Base-by-base conservation (phyloP, 2,888 invertebrate species). In the Galeopsomyia nigrocyanea region DNA sequence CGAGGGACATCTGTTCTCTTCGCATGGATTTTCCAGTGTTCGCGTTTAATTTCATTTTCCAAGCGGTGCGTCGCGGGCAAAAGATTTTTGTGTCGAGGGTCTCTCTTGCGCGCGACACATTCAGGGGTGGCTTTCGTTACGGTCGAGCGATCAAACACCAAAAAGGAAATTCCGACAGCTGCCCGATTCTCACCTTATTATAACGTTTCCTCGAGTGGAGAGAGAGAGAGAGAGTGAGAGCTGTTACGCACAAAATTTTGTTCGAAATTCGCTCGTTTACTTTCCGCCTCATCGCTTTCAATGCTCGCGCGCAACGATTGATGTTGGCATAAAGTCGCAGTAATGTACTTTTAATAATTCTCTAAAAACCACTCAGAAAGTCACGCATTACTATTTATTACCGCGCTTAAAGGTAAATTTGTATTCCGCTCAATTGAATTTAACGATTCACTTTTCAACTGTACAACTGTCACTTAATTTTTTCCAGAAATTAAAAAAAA, bases 101-200 rank as follows among this genome's bases (percentile, higher is more conserved):
- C 39, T n/a, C n/a, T n/a, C n/a, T 39, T 39, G 7, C 13, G 39
- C 31, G 31, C 7, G 31, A 31, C 57, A 58, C 31, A n/a, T 26
- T 19, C 16, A 17, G 1, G 16, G n/a, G 13, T 68, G 49, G 56
- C 62, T 75, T 71, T 60, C 71, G 68, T 77, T 66, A 76, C 74
- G 71, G 56, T 75, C 74, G 68, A 67, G 9, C 55, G 76, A 72
- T 49, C 62, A 47, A 47, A 47, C 55, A 53, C 13, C 26, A 22
- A 65, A n/a, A 75, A 79, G 77, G 74, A 70, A 68, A 67, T 66
- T 75, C 76, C 76, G 75, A 68, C 77, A 77, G 72, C 64, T 68
- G 68, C 58, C 17, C 17, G 3, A 49, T 21, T 65, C 65, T 47
- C 16, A 13, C 55, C 62, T 47, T 21, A 26, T 47, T 21, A 26